Evolutionary conservation across 2,888 invertebrate genomes (phyloP).

Genomic region (Napeogenes inachia): DNA sequence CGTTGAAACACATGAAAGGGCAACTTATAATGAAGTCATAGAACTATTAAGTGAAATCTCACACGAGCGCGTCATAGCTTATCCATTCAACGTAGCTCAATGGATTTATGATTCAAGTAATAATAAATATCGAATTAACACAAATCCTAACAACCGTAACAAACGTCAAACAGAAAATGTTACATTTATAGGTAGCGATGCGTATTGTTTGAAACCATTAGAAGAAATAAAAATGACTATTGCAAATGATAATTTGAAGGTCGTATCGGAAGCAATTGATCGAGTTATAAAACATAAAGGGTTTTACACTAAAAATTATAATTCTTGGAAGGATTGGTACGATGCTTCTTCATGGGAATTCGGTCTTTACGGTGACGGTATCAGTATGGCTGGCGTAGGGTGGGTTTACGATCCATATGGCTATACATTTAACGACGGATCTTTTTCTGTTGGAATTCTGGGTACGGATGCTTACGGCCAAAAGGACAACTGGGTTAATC

Average conservation of each 20-base stretch:
- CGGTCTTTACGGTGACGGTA: not conserved
- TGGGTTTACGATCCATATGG: constrained; percentile 3
- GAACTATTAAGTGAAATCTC: constrained; percentile 1
- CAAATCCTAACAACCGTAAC: not conserved
- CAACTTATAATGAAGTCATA: constrained; percentile 5
- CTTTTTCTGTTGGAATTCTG: not conserved
- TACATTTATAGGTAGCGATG: not conserved
- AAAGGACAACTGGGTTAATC: constrained; percentile 1
- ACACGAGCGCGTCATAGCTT: not conserved
- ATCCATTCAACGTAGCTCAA: not conserved
- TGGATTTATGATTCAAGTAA: not conserved
- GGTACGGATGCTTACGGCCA: not conserved
- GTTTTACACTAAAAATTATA: not conserved
- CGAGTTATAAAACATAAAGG: constrained; percentile 2
- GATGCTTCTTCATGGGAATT: not conserved
- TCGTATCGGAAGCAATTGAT: not conserved
- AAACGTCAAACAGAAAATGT: not conserved
- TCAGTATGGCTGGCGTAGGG: constrained; percentile 1
- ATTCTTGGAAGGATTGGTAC: constrained; percentile 3
- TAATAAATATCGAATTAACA: constrained; percentile 3
- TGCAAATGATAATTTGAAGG: not conserved
- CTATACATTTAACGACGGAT: not conserved
- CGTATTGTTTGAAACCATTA: constrained; percentile 3
- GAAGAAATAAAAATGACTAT: constrained; percentile 1
- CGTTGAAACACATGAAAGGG: not conserved